Conservation (phyloP, 2,113 vertebrate genomes). For the Furnarius figulus region DNA sequence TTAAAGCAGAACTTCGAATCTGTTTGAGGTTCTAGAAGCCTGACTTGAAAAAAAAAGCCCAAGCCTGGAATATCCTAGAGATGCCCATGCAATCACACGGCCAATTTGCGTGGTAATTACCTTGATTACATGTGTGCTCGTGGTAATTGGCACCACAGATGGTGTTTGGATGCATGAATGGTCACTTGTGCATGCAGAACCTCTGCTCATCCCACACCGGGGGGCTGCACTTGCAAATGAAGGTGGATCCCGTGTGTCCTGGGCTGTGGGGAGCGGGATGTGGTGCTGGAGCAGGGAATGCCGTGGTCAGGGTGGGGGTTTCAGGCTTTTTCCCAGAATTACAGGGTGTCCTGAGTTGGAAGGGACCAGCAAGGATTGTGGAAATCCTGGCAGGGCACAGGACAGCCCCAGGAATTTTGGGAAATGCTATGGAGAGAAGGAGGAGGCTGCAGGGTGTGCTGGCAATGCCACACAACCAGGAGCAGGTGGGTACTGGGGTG, state of each 20-base stretch:
- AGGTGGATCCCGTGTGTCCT: rapidly evolving
- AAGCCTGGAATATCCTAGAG: not conserved
- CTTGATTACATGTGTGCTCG: not conserved
- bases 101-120: conserved; percentile 40
- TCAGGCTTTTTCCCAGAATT: rapidly evolving
- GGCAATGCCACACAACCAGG: rapidly evolving
- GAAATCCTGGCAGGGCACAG: not conserved
- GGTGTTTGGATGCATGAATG: not conserved
- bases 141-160: conserved; percentile 33
- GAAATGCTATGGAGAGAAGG: rapidly evolving
- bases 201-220: rapidly evolving
- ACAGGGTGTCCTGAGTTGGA: rapidly evolving
- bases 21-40: not conserved
- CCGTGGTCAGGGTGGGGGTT: rapidly evolving
- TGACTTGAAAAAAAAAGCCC: not conserved
- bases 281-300: rapidly evolving
- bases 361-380: not conserved
- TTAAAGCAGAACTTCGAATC: not conserved
- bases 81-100: conserved; percentile 45
- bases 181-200: not conserved
- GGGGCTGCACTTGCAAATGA: not conserved
- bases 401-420: not conserved
- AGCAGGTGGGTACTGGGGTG: rapidly evolving
- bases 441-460: not conserved
- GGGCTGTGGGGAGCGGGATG: not conserved